phyloP scores from a whole-genome alignment of 2,113 vertebrate species.

The Micronycteris hirsuta region DNA sequence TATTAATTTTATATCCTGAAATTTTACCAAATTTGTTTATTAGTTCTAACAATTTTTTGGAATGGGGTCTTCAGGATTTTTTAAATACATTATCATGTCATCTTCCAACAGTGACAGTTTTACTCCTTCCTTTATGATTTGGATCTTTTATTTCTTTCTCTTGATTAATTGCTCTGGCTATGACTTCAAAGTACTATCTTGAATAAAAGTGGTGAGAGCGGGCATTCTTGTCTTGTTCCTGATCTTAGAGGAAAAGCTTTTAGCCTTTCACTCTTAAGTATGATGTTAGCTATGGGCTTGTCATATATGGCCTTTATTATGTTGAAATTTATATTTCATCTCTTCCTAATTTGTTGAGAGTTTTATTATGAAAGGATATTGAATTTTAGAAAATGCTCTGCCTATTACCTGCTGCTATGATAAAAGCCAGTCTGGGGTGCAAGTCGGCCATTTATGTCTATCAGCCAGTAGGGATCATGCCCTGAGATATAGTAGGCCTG shows the following conservation, averaged over 20 bases:
- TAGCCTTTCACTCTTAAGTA: not conserved
- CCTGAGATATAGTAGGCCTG: not conserved
- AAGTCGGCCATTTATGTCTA: not conserved
- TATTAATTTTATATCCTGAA: not conserved
- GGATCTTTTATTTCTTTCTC: not conserved
- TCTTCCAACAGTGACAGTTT: not conserved
- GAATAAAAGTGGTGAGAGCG: not conserved
- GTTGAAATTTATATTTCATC: not conserved
- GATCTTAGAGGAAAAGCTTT: not conserved
- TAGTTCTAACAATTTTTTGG: not conserved
- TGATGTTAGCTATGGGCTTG: not conserved
- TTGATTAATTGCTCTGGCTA: too few relatives aligned
- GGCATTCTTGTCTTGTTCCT: not conserved
- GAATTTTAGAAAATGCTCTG: not conserved
- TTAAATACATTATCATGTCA: not conserved
- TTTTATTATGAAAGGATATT: not conserved
- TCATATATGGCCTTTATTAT: not conserved
- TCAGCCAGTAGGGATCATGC: not conserved
- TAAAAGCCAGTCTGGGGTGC: not conserved
- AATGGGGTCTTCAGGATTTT: not conserved
- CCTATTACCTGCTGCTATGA: not conserved
- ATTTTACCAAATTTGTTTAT: not conserved
- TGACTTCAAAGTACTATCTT: too few relatives aligned
- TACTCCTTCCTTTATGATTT: not conserved
- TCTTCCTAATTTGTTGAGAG: not conserved